A percentile compares a stretch with the other conserved stretches of the same genome.
Conservation (phyloP, 2,797 vertebrate species). For the Cossypha dichroa region DNA sequence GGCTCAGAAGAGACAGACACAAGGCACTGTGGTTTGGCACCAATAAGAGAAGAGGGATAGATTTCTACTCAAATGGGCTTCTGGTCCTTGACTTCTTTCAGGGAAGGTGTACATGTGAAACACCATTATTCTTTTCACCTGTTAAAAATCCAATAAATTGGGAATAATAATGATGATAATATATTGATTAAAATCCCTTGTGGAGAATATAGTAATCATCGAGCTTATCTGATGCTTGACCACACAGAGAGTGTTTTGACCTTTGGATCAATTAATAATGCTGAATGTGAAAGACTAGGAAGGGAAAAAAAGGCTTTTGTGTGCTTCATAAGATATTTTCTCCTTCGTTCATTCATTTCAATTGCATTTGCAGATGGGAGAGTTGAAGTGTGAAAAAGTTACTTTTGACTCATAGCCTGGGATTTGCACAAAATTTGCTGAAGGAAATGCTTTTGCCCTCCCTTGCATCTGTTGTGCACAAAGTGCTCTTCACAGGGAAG, state of each 20-base stretch:
- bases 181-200: background rate
- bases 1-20: background rate
- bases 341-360: background rate
- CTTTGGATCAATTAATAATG: background rate
- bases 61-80: background rate
- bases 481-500: background rate
- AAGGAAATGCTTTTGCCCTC: background rate
- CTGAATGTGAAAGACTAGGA: background rate
- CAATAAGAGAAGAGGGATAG: background rate
- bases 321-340: background rate
- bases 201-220: background rate
- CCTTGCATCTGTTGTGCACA: accelerated
- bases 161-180: background rate
- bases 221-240: background rate
- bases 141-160: background rate
- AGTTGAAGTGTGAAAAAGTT: background rate
- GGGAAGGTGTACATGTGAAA: background rate
- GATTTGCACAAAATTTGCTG: background rate
- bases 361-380: background rate
- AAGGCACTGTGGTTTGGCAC: background rate
- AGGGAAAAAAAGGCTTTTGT: background rate
- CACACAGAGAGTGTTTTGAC: background rate
- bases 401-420: background rate
- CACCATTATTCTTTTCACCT: background rate
- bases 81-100: background rate